These are phyloP conservation scores for Magallana gigas DNA, from an alignment of 1,140 invertebrate species.

Conservation along the genomic window DNA sequence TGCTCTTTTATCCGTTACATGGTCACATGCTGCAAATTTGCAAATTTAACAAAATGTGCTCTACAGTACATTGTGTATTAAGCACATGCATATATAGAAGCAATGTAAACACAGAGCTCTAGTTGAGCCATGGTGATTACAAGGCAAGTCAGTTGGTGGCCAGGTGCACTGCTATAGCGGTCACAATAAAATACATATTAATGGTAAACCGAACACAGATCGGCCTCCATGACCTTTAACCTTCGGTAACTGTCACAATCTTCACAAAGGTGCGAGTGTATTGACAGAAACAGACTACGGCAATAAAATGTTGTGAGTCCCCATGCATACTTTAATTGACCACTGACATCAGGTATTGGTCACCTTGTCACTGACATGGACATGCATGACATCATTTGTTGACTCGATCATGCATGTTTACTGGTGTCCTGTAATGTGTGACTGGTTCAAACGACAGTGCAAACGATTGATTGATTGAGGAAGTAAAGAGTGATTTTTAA, in stretches of 20 bases:
- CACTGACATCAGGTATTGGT: not conserved
- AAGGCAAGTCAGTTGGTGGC: too few species aligned
- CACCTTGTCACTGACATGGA: not conserved
- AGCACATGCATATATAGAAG: too few species aligned
- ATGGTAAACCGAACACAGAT: slow-evolving; percentile 17
- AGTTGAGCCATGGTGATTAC: too few species aligned
- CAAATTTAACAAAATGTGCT: too few species aligned
- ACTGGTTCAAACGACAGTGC: not conserved
- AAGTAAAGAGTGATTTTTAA: not conserved
- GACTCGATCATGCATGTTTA: not conserved
- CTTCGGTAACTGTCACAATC: not conserved
- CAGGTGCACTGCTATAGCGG: too few species aligned
- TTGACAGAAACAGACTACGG: not conserved
- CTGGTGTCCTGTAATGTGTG: not conserved
- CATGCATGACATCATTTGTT: not conserved
- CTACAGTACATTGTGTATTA: too few species aligned
- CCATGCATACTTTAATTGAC: not conserved
- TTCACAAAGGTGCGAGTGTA: not conserved
- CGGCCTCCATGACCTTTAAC: not conserved
- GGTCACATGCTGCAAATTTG: too few species aligned
- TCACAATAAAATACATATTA: too few species aligned
- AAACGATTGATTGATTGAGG: not conserved
- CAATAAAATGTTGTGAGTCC: not conserved
- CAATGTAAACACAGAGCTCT: too few species aligned
- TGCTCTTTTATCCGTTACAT: too few species aligned